Conservation (phyloP, 2,888 invertebrate species). For the Agapetus fuscipes region DNA sequence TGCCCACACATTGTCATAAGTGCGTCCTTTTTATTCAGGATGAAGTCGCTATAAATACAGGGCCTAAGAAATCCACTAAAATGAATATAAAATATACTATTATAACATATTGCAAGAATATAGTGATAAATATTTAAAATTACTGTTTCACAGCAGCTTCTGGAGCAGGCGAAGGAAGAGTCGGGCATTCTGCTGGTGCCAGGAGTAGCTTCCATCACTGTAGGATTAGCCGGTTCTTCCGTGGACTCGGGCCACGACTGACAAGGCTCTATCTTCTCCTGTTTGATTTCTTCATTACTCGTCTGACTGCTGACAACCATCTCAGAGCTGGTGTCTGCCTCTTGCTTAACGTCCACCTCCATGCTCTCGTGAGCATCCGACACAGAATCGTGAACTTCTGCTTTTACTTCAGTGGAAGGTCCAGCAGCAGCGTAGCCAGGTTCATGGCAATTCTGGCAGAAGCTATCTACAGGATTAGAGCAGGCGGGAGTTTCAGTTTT, state of each 20-base stretch:
- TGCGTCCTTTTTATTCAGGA: no score
- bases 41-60: no score
- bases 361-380: constrained; percentile 4
- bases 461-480: no score
- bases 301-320: background rate
- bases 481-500: constrained; percentile 5
- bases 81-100: no score
- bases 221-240: constrained; percentile 1
- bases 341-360: constrained; percentile 17
- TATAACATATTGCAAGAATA: background rate
- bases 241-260: background rate
- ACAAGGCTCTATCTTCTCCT: background rate
- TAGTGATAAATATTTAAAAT: background rate
- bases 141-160: constrained; percentile 12
- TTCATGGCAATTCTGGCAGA: constrained; percentile 6
- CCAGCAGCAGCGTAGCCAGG: constrained; percentile 2
- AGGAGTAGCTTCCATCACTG: constrained; percentile 8
- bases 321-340: constrained; percentile 1
- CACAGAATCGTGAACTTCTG: background rate
- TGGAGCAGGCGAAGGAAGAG: constrained; percentile 2
- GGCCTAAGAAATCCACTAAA: no score
- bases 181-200: constrained; percentile 9
- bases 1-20: no score
- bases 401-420: constrained; percentile 6
- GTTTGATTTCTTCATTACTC: background rate